Base-by-base conservation (phyloP, 1,140 invertebrate genomes). In the Planococcus citri region DNA sequence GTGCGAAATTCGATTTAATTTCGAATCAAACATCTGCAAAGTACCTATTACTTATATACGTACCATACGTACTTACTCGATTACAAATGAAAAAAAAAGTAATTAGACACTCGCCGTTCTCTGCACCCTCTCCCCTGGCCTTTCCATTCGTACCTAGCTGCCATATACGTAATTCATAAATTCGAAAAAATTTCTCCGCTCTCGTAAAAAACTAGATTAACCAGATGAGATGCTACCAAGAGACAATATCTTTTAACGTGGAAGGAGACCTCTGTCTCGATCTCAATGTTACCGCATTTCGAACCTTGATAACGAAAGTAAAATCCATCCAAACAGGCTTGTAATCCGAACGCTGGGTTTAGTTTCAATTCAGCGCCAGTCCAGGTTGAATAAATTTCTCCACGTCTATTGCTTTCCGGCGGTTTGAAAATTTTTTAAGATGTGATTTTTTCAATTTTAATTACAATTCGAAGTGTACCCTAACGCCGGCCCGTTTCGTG, bases 261-360 rank as follows among this genome's bases (percentile, higher is more conserved):
- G 60, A 9, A 64, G 51, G 51, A 64, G 60, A 24, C 22, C 22
- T 24, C 60, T 4, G 41, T 51, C 60, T 20, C 17, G 57, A 64
- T 64, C 60, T 64, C 60, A 64, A 64, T 64, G 60, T 64, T 64
- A 64, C 2, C 60, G 20, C 22, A 64, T 64, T 64, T 25, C 21
- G 60, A 21, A 25, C 60, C 60, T 64, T 64, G 22, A 27, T 64
- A 64, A 64, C 60, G 60, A 64, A 64, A 64, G 60, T 64, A 51
- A 51, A 51, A 51, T 17, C 41, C 17, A 51, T 51, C 10, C 41
- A n/a, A 51, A 51, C 41, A 51, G 17, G n/a, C 17, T 20, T 2
- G 41, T 51, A 51, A 51, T 51, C 17, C 41, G 12, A 51, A 51
- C 17, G 17, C 4, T 2, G 6, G 41, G 41, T 51, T 51, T 20